A percentile compares a stretch with the other conserved stretches of the same genome.
phyloP scores from a whole-genome alignment of 2,888 invertebrate genomes.

The Mellilla xanthometata region DNA sequence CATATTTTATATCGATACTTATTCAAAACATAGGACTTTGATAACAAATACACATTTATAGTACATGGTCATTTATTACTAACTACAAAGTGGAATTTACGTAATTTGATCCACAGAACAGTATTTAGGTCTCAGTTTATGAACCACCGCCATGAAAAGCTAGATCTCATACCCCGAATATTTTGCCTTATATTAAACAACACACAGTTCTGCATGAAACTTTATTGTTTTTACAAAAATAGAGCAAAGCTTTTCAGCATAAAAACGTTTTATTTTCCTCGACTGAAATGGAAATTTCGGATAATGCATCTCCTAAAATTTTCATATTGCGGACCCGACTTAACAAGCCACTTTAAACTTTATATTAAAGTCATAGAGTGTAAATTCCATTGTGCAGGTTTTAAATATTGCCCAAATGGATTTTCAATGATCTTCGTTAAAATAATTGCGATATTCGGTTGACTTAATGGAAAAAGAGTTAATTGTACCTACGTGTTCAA shows the following conservation, averaged over 20 bases:
- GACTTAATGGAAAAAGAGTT: no score
- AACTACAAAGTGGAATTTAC: no score
- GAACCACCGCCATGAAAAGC: no score
- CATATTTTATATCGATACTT: no score
- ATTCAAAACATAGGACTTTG: no score
- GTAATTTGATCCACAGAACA: no score
- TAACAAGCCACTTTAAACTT: conserved; percentile 3
- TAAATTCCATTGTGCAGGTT: background rate
- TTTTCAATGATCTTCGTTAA: background rate
- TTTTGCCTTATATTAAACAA: background rate
- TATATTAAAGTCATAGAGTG: conserved; percentile 1
- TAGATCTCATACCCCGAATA: no score
- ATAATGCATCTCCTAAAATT: conserved; percentile 12
- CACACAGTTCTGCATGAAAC: conserved; percentile 1
- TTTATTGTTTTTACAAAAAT: conserved; percentile 6
- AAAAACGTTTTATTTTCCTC: conserved; percentile 2
- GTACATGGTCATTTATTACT: no score
- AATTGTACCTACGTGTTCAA: no score
- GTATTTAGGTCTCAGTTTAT: no score
- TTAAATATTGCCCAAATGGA: background rate
- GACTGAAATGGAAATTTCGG: conserved; percentile 3
- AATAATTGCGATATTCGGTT: no score
- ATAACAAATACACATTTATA: no score
- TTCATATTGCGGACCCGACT: background rate
- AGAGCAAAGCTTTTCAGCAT: conserved; percentile 1